Evolutionary conservation across 2,113 vertebrate genomes (phyloP).

Genomic region (Larimichthys polyactis): DNA sequence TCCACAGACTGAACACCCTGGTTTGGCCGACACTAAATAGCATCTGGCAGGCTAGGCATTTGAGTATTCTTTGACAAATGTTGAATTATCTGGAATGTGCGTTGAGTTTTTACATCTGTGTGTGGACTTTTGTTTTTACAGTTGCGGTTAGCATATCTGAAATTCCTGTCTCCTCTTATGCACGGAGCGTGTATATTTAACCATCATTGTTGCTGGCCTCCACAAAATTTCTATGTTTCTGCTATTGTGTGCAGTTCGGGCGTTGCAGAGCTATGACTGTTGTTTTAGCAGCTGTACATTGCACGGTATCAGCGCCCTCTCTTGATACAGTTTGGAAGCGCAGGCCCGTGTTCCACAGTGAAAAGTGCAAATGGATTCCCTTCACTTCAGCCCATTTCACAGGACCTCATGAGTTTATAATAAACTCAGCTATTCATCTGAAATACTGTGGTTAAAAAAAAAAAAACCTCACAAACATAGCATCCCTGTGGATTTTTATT

Average conservation of each 20-base stretch:
- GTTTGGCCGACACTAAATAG: constrained; percentile 66
- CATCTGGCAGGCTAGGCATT: constrained; percentile 64
- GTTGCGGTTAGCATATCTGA: constrained; percentile 76
- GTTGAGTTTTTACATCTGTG: constrained; percentile 48
- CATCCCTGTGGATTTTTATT: neutral
- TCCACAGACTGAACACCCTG: constrained; percentile 57
- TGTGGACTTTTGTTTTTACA: constrained; percentile 59
- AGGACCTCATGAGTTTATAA: neutral
- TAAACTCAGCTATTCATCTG: neutral
- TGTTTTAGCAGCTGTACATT: constrained; percentile 23
- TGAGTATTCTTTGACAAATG: constrained; percentile 69
- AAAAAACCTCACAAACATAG: neutral
- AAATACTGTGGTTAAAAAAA: neutral
- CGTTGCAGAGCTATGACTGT: neutral
- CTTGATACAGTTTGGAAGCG: constrained; percentile 49
- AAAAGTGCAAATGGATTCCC: neutral
- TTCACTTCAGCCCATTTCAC: neutral
- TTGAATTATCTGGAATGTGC: constrained; percentile 69
- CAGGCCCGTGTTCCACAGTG: neutral
- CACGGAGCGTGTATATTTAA: constrained; percentile 75
- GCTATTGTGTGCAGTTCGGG: constrained; percentile 49
- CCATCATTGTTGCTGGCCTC: constrained; percentile 60
- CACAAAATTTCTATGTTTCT: constrained; percentile 46
- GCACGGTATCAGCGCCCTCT: constrained; percentile 54
- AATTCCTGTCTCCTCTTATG: constrained; percentile 69